A percentile compares a stretch with the other conserved stretches of the same genome.
These are phyloP conservation scores for Nudaria mundana DNA, from an alignment of 2,888 invertebrate species.

Conservation along the genomic window DNA sequence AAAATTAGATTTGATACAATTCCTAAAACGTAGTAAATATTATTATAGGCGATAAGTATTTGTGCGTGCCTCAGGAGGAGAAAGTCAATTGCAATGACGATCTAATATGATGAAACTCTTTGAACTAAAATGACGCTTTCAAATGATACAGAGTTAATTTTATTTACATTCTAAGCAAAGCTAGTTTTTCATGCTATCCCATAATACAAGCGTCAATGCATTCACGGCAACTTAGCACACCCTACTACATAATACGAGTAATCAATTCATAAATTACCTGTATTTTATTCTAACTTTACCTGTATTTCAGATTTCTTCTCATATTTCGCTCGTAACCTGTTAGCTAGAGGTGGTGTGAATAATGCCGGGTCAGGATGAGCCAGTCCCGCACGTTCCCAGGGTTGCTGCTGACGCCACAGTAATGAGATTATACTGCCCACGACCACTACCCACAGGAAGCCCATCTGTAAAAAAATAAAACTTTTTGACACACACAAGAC, in stretches of 20 bases:
- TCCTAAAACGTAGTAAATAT: too few species aligned
- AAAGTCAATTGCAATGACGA: too few species aligned
- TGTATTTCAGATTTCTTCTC: conserved; percentile 44
- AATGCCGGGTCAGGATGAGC: conserved; percentile 62
- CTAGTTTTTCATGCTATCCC: background rate
- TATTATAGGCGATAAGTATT: too few species aligned
- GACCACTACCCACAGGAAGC: conserved; percentile 64
- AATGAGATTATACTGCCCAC: conserved; percentile 58
- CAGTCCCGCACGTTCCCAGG: conserved; percentile 57
- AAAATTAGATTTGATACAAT: too few species aligned
- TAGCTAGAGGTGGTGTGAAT: conserved; percentile 66
- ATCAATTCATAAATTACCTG: too few species aligned
- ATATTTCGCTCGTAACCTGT: conserved; percentile 35
- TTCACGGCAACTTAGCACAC: too few species aligned
- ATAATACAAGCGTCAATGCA: background rate
- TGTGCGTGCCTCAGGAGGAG: too few species aligned
- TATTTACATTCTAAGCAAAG: background rate
- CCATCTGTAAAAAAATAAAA: conserved; percentile 60
- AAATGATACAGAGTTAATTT: background rate
- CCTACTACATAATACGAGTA: too few species aligned
- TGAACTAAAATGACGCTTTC: background rate
- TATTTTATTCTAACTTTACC: conserved; percentile 38
- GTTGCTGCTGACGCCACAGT: conserved; percentile 58
- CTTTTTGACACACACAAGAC: background rate
- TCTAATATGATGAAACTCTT: too few species aligned